Percentiles rank a stretch among this genome's conserved stretches.
Conservation (phyloP, 1,140 invertebrate genomes). For the Drosophila rhopaloa region DNA sequence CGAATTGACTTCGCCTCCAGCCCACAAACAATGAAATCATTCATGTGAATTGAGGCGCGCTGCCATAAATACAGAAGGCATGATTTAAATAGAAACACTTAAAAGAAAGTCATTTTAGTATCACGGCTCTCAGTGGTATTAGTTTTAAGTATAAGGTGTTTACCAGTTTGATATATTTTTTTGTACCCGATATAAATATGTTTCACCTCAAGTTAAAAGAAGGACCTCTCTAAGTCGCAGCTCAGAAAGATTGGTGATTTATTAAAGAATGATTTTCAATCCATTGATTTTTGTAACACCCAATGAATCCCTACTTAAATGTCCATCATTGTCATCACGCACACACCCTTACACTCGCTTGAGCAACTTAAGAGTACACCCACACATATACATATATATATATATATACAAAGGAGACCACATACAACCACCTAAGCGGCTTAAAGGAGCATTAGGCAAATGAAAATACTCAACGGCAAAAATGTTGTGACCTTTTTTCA, state of each 20-base stretch:
- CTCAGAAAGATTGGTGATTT: neutral
- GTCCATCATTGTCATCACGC: constrained; percentile 29
- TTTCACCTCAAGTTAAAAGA: neutral
- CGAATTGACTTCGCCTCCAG: constrained; percentile 46
- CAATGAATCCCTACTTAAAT: constrained; percentile 14
- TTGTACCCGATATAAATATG: neutral
- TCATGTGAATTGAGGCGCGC: constrained; percentile 62
- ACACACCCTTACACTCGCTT: neutral
- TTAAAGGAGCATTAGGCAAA: constrained; percentile 75
- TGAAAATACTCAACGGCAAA: constrained; percentile 68
- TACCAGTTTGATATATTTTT: too few species aligned
- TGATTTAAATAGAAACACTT: constrained; percentile 16
- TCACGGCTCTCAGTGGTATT: too few species aligned
- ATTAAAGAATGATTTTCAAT: constrained; percentile 11
- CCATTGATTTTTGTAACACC: constrained; percentile 23
- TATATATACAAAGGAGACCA: constrained; percentile 5
- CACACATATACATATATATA: neutral
- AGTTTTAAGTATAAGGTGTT: too few species aligned
- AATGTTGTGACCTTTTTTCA: constrained; percentile 35
- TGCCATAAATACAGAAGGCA: constrained; percentile 31
- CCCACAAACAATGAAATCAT: constrained; percentile 62
- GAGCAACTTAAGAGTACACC: constrained; percentile 8
- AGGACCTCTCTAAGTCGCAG: neutral
- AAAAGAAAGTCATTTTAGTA: too few species aligned
- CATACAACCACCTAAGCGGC: constrained; percentile 57